Percentiles rank a stretch among this genome's conserved stretches.
phyloP scores from a whole-genome alignment of 1,140 invertebrate species.

The Andrena cerasifolii region DNA sequence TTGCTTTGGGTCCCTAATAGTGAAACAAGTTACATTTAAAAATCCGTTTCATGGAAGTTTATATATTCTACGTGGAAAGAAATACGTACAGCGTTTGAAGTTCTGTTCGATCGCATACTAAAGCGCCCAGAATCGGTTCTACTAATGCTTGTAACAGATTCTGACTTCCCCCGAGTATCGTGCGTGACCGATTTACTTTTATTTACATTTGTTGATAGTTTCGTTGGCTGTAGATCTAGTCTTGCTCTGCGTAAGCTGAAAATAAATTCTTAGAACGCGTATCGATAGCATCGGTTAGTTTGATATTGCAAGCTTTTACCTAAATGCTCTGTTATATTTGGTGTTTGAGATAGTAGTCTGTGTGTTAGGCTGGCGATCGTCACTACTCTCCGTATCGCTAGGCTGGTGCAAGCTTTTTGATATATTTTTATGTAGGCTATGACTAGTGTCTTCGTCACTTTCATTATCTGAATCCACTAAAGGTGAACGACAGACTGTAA shows the following conservation, averaged over 20 bases:
- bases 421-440: constrained; percentile 67
- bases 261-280: constrained; percentile 8
- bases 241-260: constrained; percentile 64
- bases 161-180: constrained; percentile 60
- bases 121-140: constrained; percentile 86
- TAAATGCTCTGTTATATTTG: constrained; percentile 83
- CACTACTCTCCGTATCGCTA: constrained; percentile 73
- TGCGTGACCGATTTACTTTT: constrained; percentile 55
- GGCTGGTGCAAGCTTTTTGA: constrained; percentile 62
- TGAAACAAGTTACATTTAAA: neutral
- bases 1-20: constrained; percentile 56
- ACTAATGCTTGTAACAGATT: constrained; percentile 73
- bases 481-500: constrained; percentile 75
- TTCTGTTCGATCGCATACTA: constrained; percentile 83
- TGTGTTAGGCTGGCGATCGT: constrained; percentile 62
- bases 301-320: constrained; percentile 56
- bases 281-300: neutral
- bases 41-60: neutral
- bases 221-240: constrained; percentile 61
- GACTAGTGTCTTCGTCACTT: constrained; percentile 75
- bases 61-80: neutral
- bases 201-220: constrained; percentile 49
- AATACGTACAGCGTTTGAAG: constrained; percentile 55
- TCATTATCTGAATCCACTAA: constrained; percentile 72
- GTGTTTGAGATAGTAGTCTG: constrained; percentile 80